A percentile compares a stretch with the other conserved stretches of the same genome.
phyloP scores from a whole-genome alignment of 1,140 invertebrate genomes.

The Aporrectodea caliginosa region DNA sequence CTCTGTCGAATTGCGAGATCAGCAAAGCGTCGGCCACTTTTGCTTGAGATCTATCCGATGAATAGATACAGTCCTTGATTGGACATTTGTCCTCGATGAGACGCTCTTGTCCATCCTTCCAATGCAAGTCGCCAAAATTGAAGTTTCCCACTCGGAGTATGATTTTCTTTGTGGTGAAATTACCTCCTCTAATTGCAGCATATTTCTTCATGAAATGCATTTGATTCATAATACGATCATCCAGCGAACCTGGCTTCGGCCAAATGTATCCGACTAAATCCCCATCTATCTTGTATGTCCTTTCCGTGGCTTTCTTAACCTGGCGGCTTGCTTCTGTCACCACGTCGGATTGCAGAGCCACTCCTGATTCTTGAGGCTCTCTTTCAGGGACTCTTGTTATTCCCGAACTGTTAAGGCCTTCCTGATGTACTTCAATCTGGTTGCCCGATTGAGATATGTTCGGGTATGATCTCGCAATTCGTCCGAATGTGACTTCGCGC shows the following conservation, averaged over 20 bases:
- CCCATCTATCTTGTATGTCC: not conserved
- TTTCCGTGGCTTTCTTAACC: too few relatives aligned
- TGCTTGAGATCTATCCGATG: not conserved
- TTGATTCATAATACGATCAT: not conserved
- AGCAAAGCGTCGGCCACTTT: not conserved
- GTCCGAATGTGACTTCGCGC: too few relatives aligned
- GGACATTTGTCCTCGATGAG: not conserved
- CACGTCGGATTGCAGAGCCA: too few relatives aligned
- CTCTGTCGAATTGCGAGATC: not conserved
- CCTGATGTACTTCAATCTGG: too few relatives aligned
- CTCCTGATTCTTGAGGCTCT: too few relatives aligned
- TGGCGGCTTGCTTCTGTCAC: too few relatives aligned
- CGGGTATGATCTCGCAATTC: too few relatives aligned
- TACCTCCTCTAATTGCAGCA: not conserved
- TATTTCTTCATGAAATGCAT: not conserved
- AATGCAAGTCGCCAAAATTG: not conserved
- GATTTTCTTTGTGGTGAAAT: not conserved
- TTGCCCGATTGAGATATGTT: too few relatives aligned
- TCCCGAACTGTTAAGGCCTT: too few relatives aligned
- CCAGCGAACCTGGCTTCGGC: not conserved
- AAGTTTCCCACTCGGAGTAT: not conserved
- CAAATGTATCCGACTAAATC: not conserved
- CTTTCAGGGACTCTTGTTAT: too few relatives aligned
- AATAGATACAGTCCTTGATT: not conserved
- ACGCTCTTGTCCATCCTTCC: not conserved